Evolutionary conservation across 2,797 vertebrate genomes (phyloP).

Genomic region (Lagocephalus sceleratus): DNA sequence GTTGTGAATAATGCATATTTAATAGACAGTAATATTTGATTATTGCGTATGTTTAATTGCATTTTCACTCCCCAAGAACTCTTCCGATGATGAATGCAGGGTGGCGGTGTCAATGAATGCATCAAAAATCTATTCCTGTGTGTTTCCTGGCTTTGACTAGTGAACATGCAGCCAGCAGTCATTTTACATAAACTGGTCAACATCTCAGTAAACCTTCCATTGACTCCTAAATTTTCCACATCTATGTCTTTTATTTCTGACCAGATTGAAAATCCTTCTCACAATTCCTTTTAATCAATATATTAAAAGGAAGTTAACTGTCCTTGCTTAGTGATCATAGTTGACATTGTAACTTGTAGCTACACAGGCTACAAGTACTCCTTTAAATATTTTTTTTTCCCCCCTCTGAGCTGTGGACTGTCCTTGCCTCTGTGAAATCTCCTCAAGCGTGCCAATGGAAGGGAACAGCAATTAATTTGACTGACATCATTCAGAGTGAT

Average conservation of each 20-base stretch:
- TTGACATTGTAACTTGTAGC: too few relatives aligned
- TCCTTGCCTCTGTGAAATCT: slow-evolving; percentile 68
- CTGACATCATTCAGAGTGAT: slow-evolving; percentile 74
- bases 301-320: too few relatives aligned
- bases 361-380: slow-evolving; percentile 19
- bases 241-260: slow-evolving; percentile 50
- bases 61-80: slow-evolving; percentile 41
- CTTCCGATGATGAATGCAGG: too few relatives aligned
- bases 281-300: slow-evolving; percentile 21
- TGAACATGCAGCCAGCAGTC: slow-evolving; percentile 21
- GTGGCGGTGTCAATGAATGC: neutral
- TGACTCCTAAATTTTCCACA: slow-evolving; percentile 62
- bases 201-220: slow-evolving; percentile 64
- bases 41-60: slow-evolving; percentile 63
- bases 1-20: slow-evolving; percentile 70
- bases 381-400: slow-evolving; percentile 42
- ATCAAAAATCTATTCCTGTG: slow-evolving; percentile 21
- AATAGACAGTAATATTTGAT: slow-evolving; percentile 50
- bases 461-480: slow-evolving; percentile 72
- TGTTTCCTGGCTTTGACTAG: slow-evolving; percentile 9
- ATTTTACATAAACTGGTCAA: too few relatives aligned
- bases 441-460: slow-evolving; percentile 66
- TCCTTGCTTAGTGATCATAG: too few relatives aligned
- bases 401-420: slow-evolving; percentile 46
- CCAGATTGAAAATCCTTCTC: slow-evolving; percentile 47